Percentiles rank a stretch among this genome's conserved stretches.
These are phyloP conservation scores for Andrena trimmerana DNA, from an alignment of 2,888 invertebrate species.

Conservation along the genomic window DNA sequence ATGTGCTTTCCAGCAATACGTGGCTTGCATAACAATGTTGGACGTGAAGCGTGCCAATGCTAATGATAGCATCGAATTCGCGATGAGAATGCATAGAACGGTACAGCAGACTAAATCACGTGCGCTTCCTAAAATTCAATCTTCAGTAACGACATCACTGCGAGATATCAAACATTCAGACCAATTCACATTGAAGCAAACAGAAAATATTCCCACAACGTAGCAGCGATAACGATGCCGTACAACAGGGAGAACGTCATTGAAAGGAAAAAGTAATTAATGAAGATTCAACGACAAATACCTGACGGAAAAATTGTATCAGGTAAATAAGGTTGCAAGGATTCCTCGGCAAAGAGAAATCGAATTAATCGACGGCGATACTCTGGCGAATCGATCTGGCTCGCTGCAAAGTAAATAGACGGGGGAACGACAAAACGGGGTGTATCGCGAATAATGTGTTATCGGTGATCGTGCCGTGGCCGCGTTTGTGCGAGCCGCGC, in stretches of 20 bases:
- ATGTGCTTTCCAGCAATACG: neutral
- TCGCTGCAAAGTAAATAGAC: conserved; percentile 46
- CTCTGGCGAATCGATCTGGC: conserved; percentile 24
- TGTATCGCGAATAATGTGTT: conserved; percentile 57
- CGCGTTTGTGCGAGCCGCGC: conserved; percentile 55
- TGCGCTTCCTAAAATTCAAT: neutral
- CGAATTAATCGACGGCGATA: conserved; percentile 5
- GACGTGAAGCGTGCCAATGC: neutral
- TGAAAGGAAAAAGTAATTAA: too few species aligned
- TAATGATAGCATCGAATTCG: conserved; percentile 9
- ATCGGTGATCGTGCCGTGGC: conserved; percentile 58
- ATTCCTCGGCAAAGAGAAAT: conserved; percentile 4
- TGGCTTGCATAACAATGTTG: neutral
- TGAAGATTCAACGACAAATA: too few species aligned
- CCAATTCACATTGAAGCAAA: neutral
- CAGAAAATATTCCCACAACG: neutral
- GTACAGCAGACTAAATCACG: neutral
- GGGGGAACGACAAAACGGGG: conserved; percentile 16
- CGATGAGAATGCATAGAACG: conserved; percentile 1
- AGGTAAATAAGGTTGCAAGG: too few species aligned
- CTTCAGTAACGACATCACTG: neutral
- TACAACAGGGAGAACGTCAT: too few species aligned
- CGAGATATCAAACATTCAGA: neutral
- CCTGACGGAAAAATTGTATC: too few species aligned
- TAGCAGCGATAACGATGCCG: too few species aligned